Evolutionary conservation across 1,140 invertebrate species (phyloP).

Genomic region (Tenebrio molitor): DNA sequence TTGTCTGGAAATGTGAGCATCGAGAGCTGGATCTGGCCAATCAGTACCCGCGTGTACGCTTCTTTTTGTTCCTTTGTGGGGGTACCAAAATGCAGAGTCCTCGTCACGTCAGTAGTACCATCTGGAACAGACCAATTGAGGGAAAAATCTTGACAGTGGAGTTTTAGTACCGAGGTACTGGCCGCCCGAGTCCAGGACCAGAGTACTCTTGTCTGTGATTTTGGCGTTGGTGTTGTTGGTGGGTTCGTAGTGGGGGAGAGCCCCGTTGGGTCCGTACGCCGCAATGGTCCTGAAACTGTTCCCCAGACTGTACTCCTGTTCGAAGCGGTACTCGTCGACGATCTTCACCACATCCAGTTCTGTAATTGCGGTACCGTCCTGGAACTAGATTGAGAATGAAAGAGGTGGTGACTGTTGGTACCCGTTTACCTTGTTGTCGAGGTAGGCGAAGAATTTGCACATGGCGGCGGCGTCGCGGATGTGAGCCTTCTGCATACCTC

Average conservation of each 20-base stretch:
- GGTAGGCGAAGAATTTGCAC: constrained; percentile 89
- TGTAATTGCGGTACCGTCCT: constrained; percentile 68
- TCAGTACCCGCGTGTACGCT: constrained; percentile 92
- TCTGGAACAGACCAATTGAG: constrained; percentile 69
- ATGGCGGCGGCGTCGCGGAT: constrained; percentile 89
- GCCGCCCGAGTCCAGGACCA: constrained; percentile 81
- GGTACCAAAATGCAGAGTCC: constrained; percentile 90
- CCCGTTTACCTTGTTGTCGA: constrained; percentile 77
- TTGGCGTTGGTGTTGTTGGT: constrained; percentile 78
- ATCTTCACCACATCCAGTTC: constrained; percentile 79
- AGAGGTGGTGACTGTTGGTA: background rate
- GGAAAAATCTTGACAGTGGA: too few species aligned
- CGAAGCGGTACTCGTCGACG: constrained; percentile 77
- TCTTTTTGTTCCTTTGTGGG: constrained; percentile 82
- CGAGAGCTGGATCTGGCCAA: constrained; percentile 84
- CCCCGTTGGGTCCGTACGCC: constrained; percentile 89
- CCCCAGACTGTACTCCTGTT: constrained; percentile 78
- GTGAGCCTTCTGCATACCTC: constrained; percentile 91
- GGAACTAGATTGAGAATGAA: constrained; percentile 52
- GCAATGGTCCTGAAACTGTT: constrained; percentile 90
- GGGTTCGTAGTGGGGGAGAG: constrained; percentile 92
- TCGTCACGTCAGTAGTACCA: constrained; percentile 94
- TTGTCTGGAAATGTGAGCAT: constrained; percentile 77
- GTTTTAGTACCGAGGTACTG: constrained; percentile 74
- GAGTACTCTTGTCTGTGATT: constrained; percentile 78